These are phyloP conservation scores for Drosophila mauritiana DNA, from an alignment of 1,140 invertebrate species.

Conservation along the genomic window DNA sequence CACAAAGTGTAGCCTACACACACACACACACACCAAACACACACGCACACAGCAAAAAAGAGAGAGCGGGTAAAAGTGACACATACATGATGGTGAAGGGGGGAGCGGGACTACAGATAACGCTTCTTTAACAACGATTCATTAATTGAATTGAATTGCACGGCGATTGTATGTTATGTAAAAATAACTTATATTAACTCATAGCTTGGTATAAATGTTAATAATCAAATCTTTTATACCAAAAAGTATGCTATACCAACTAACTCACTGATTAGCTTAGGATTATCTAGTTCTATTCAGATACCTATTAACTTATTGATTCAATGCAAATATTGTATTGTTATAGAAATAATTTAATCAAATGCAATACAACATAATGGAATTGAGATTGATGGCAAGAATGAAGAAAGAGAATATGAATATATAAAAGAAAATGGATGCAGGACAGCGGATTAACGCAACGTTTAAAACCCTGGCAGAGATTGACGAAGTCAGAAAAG, in stretches of 20 bases:
- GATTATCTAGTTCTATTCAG: no score
- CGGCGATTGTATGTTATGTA: constrained; percentile 9
- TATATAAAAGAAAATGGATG: background rate
- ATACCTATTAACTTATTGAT: no score
- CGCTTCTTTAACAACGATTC: constrained; percentile 67
- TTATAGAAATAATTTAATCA: no score
- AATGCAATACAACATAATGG: no score
- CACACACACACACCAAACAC: no score
- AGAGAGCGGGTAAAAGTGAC: constrained; percentile 27
- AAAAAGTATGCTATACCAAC: no score
- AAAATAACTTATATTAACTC: no score
- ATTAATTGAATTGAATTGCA: constrained; percentile 74
- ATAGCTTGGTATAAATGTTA: no score
- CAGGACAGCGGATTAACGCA: constrained; percentile 63
- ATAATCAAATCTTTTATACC: no score
- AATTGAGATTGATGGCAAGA: background rate
- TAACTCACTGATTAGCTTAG: no score
- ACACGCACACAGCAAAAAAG: no score
- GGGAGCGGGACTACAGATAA: constrained; percentile 7
- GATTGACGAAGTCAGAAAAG: constrained; percentile 63
- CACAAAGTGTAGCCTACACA: constrained; percentile 63
- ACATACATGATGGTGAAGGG: constrained; percentile 5
- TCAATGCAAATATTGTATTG: no score
- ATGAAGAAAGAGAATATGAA: background rate
- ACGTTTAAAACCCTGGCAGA: constrained; percentile 75